Conservation (phyloP, 2,797 vertebrate species). For the Salmo trutta region DNA sequence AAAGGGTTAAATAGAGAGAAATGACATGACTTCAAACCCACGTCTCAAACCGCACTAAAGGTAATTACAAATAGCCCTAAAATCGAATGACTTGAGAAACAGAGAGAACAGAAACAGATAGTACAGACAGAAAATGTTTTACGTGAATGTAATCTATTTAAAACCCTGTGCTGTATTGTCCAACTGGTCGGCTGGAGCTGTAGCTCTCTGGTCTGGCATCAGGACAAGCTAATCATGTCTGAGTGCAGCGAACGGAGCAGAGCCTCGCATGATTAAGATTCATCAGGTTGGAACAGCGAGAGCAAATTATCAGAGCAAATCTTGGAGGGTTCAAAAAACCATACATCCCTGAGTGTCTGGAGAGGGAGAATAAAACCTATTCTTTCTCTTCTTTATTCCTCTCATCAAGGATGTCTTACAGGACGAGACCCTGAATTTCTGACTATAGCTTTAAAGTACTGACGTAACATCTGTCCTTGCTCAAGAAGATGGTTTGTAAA, state of each 20-base stretch:
- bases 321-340: constrained; percentile 11
- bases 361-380: background rate
- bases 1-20: background rate
- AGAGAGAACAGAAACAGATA: background rate
- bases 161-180: constrained; percentile 5
- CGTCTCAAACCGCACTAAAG: background rate
- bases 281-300: constrained; percentile 32
- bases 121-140: background rate
- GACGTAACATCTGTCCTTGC: no score
- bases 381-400: background rate
- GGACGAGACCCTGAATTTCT: background rate
- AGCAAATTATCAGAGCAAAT: constrained; percentile 27
- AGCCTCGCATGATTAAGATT: constrained; percentile 38
- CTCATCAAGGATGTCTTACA: background rate
- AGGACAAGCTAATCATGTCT: constrained; percentile 12
- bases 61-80: background rate
- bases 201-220: background rate
- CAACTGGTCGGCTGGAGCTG: background rate
- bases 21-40: background rate
- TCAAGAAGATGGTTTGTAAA: no score
- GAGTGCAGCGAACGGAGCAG: background rate
- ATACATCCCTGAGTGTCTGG: background rate
- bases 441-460: background rate
- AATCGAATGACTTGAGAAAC: background rate
- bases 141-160: constrained; percentile 7